A percentile compares a stretch with the other conserved stretches of the same genome.
These are phyloP conservation scores for Lottia scabra DNA, from an alignment of 2,888 invertebrate species.

Conservation along the genomic window DNA sequence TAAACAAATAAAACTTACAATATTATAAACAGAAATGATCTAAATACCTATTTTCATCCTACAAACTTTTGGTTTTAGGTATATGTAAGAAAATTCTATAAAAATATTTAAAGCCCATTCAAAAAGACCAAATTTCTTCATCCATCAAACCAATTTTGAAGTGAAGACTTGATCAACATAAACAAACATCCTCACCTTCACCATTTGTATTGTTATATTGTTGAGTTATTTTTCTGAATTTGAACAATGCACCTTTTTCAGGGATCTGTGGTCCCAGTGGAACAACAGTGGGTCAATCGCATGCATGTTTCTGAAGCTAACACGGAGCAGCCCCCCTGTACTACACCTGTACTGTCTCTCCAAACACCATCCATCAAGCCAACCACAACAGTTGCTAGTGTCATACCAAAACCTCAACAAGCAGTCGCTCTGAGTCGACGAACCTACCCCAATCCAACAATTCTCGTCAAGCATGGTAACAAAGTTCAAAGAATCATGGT, in stretches of 20 bases:
- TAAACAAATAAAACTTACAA: too few relatives aligned
- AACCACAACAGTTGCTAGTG: constrained; percentile 41
- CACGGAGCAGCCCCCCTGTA: constrained; percentile 36
- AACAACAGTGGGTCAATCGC: constrained; percentile 47
- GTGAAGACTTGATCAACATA: too few relatives aligned
- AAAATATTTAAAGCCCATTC: too few relatives aligned
- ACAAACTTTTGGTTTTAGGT: too few relatives aligned
- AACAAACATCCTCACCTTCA: neutral
- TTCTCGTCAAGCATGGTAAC: constrained; percentile 60
- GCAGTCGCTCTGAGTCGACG: constrained; percentile 47
- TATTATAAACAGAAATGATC: too few relatives aligned
- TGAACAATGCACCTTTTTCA: constrained; percentile 38
- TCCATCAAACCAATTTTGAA: too few relatives aligned
- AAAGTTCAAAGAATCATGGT: constrained; percentile 62
- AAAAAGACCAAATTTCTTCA: too few relatives aligned
- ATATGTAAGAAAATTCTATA: too few relatives aligned
- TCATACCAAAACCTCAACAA: constrained; percentile 30
- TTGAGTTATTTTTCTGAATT: neutral
- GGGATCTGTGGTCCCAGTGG: constrained; percentile 59
- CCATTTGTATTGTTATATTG: neutral
- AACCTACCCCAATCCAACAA: constrained; percentile 54
- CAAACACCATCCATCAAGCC: constrained; percentile 40
- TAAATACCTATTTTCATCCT: too few relatives aligned
- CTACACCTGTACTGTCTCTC: constrained; percentile 36
- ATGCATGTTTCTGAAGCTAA: constrained; percentile 40